Evolutionary conservation across 2,888 invertebrate species (phyloP), one percentile per base, ranked within the genome.

Genomic region (Melanchra persicariae): DNA sequence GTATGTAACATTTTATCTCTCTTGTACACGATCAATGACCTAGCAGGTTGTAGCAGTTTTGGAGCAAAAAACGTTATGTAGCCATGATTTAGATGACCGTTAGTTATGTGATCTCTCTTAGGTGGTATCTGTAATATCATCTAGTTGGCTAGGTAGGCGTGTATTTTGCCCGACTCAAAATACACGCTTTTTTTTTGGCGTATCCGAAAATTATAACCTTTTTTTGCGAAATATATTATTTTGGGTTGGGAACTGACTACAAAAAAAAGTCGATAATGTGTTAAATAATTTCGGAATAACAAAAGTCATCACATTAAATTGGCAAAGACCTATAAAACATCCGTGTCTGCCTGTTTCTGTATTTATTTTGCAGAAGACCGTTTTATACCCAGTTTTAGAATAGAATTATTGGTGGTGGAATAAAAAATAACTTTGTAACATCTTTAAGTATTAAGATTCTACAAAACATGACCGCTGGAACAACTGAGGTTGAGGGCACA

Each of bases 11-110:
- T 60, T 70, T 58, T 77, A 77, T 73, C 37, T 77, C 30, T 43
- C 24, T 57, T 64, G 54, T 5, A 72, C 63, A 71, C 75, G 85
- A 81, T 79, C 84, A 84, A 83, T 75, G 84, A 83, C 85, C 85
- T 77, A 77, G 77, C 83, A 63, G 77, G 85, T 82, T 79, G n/a
- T 60, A 57, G 67, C 40, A 47, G 57, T 72, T 79, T 72, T 55
- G 60, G n/a, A 68, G 74, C 65, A 79, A 85, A 81, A 83, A 83
- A 81, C 75, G 15, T 65, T 61, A 74, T 45, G 55, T 60, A 77
- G 64, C 57, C 30, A 70, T 67, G 61, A 60, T 54, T 67, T 74
- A 60, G 30, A 57, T 66, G 57, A 55, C 57, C 45, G 59, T 59
- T 81, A 83, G 84, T 81, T 82, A 79, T 15, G 49, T 54, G 47